A percentile compares a stretch with the other conserved stretches of the same genome.
phyloP scores from a whole-genome alignment of 2,797 vertebrate genomes.

The Varecia variegata region DNA sequence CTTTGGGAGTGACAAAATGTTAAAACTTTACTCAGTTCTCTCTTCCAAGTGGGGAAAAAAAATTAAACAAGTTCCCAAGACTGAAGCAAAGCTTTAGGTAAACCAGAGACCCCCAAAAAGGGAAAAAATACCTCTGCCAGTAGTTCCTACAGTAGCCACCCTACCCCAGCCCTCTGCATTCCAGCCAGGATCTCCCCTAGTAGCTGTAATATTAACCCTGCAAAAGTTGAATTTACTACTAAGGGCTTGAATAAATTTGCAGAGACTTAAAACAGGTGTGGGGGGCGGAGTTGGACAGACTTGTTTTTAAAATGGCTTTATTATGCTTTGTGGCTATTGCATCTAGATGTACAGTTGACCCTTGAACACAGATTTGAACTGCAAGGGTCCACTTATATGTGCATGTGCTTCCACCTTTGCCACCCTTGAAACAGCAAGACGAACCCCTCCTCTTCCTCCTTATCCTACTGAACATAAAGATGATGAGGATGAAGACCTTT shows the following conservation, averaged over 20 bases:
- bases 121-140: background rate
- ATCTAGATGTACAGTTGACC: background rate
- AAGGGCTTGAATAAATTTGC: no score
- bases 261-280: background rate
- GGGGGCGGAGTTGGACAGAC: background rate
- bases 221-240: background rate
- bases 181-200: background rate
- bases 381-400: background rate
- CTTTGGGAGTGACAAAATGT: background rate
- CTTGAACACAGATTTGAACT: background rate
- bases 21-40: background rate
- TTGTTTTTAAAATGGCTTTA: background rate
- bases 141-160: background rate
- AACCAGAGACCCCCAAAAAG: background rate
- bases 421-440: background rate
- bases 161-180: background rate
- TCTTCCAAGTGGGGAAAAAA: background rate
- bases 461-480: background rate
- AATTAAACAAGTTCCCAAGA: background rate
- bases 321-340: background rate
- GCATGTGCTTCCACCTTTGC: background rate
- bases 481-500: background rate
- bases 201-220: background rate
- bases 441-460: background rate
- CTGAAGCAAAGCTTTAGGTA: background rate